Conservation (phyloP, 2,113 vertebrate genomes). For the Apteryx mantelli region DNA sequence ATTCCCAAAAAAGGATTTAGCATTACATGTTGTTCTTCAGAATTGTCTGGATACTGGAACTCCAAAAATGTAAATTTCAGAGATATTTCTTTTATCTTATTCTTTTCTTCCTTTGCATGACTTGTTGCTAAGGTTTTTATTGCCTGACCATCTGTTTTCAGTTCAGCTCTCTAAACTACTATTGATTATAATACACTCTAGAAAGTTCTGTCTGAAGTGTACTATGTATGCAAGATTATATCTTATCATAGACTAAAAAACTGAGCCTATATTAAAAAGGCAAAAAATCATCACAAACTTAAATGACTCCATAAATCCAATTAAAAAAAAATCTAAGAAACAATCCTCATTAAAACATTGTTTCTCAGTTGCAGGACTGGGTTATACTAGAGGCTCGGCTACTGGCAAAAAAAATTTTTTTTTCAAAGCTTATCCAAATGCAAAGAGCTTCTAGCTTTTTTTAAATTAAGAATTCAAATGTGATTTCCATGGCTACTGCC, state of each 20-base stretch:
- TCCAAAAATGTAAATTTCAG: neutral
- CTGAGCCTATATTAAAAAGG: neutral
- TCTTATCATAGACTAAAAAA: neutral
- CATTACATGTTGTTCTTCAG: neutral
- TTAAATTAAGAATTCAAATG: neutral
- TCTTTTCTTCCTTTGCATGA: neutral
- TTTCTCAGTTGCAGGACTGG: neutral
- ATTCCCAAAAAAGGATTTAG: conserved; percentile 31
- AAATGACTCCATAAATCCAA: neutral
- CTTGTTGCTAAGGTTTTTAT: neutral
- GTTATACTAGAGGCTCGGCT: neutral
- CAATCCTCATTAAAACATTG: neutral
- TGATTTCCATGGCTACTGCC: neutral
- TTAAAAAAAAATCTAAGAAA: neutral
- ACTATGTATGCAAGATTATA: neutral
- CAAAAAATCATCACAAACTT: neutral
- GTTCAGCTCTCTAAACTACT: neutral
- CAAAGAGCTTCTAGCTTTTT: neutral
- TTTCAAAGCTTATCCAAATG: neutral
- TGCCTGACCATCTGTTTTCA: neutral
- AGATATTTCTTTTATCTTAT: neutral
- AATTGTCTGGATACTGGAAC: neutral
- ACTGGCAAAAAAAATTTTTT: neutral
- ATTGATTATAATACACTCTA: neutral
- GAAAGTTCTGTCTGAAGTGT: neutral